A percentile compares a stretch with the other conserved stretches of the same genome.
Conservation (phyloP, 2,888 invertebrate genomes). For the Protodeltote pygarga region DNA sequence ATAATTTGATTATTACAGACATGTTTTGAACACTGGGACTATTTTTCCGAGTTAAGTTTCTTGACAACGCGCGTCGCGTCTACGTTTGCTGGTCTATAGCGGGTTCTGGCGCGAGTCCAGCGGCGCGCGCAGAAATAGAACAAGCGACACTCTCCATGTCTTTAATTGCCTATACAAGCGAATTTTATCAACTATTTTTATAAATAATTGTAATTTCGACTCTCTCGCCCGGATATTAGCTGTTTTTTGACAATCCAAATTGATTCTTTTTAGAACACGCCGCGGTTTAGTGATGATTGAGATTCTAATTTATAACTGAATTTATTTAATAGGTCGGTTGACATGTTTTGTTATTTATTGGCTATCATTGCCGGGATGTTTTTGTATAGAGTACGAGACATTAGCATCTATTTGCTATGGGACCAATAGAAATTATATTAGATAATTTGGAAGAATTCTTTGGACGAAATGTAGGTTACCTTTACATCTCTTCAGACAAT, state of each 20-base stretch:
- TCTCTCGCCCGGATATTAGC: constrained; percentile 28
- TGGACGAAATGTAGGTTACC: constrained; percentile 20
- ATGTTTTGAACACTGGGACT: neutral
- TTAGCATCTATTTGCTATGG: constrained; percentile 3
- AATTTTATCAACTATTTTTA: constrained; percentile 56
- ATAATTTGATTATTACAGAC: too few species aligned
- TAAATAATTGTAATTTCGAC: constrained; percentile 49
- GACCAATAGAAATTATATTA: constrained; percentile 8
- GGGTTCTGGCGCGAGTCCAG: constrained; percentile 65
- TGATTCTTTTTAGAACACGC: neutral
- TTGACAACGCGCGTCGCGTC: constrained; percentile 32
- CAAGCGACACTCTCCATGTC: constrained; percentile 63
- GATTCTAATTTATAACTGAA: constrained; percentile 16
- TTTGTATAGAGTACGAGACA: neutral
- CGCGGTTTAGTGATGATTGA: constrained; percentile 10
- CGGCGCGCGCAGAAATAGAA: constrained; percentile 63
- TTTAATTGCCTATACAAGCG: constrained; percentile 63
- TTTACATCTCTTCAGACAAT: constrained; percentile 7
- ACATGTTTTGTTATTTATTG: constrained; percentile 25
- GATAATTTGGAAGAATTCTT: constrained; percentile 20
- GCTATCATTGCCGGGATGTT: constrained; percentile 1
- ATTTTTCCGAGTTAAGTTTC: constrained; percentile 10
- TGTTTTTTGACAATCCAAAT: constrained; percentile 22
- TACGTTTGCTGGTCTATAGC: constrained; percentile 30
- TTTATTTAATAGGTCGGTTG: constrained; percentile 26